Base-by-base conservation (phyloP, 2,888 invertebrate species). In the Encarsia formosa region DNA sequence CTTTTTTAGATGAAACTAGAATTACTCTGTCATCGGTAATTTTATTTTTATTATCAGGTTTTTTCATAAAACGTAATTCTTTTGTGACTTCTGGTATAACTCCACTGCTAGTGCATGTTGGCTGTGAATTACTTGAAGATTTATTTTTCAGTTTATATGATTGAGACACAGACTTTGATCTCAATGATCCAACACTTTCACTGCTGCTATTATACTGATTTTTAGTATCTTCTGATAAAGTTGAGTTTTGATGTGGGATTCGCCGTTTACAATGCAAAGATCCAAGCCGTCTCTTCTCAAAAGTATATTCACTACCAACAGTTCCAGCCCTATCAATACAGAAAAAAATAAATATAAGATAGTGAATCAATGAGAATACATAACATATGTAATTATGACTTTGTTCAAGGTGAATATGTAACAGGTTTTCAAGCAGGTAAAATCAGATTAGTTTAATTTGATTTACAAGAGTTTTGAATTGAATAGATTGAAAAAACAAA, bases 21-120 rank as follows among this genome's bases (percentile, higher is more conserved):
- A 91, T 86, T 59, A 94, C 79, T 65, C 94, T 81, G 68, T 91
- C 90, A 73, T 90, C 87, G 67, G 80, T 83, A 65, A 87, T 87
- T 61, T 81, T 82, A 57, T 85, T 84, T 57, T 81, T 81, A 73
- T 81, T 84, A 22, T 78, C 76, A 15, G 82, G 79, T 57, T 79
- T 78, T 52, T 74, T 74, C 62, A 77, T 66, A 56, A 76, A 69
- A 54, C 76, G 70, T 50, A 78, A 67, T 62, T 77, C 77, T 52
- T 69, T 71, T 5, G 70, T 65, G 24, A 70, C 68, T 61, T 74
- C 73, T 20, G 73, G 71, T 63, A 73, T 73, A 29, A 71, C 70
- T 20, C 57, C 61, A 34, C 53, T 55, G 18, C 48, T 54, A 24
- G 53, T 40, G 46, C 63, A 63, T 23, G 85, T 70, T 56, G 85